Base-by-base conservation (phyloP, 1,140 invertebrate genomes). In the Bathynomus jamesi region DNA sequence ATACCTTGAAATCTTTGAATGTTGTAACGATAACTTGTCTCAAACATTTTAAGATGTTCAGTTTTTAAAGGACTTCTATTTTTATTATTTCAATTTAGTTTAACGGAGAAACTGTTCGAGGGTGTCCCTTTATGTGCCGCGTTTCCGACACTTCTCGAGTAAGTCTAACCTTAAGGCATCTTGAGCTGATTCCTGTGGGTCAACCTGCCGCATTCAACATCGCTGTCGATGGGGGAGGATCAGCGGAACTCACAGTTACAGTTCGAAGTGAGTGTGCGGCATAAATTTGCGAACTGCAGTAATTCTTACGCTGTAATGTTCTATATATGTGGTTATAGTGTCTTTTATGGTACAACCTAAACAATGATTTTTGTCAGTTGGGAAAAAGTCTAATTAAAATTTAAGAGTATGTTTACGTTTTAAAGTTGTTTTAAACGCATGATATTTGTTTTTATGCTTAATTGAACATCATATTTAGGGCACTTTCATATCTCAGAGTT, bases 51-150 rank as follows among this genome's bases (percentile, higher is more conserved):
- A 17, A 53, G 40, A 17, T 53, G 40, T 21, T 53, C 21, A 2
- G 2, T 53, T 53, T 5, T 2, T 17, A 53, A 5, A 53, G 5
- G 21, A 21, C 5, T 53, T 5, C 11, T n/a, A n/a, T 53, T 10
- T n/a, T 11, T 28, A 46, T 61, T 30, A 21, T 28, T 28, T 25
- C 0, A 25, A 29, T 70, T n/a, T 61, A 77, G 84, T 99, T 99
- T 83, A 99, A 99, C 83, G 93, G 93, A 62, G 92, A 96, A 84
- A 93, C 93, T 69, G 94, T 99, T 21, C 89, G 91, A 72, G 92
- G 91, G 64, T 95, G 93, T 81, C 93, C 94, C n/a, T 93, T 95
- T 80, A 85, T 91, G 32, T 92, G 91, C 79, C 86, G 89, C 69
- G 90, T 93, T 32, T 88, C 90, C 1, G 90, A 92, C 79, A 91